Base-by-base conservation (phyloP, 2,797 vertebrate species). In the Gymnothorax reevesii region DNA sequence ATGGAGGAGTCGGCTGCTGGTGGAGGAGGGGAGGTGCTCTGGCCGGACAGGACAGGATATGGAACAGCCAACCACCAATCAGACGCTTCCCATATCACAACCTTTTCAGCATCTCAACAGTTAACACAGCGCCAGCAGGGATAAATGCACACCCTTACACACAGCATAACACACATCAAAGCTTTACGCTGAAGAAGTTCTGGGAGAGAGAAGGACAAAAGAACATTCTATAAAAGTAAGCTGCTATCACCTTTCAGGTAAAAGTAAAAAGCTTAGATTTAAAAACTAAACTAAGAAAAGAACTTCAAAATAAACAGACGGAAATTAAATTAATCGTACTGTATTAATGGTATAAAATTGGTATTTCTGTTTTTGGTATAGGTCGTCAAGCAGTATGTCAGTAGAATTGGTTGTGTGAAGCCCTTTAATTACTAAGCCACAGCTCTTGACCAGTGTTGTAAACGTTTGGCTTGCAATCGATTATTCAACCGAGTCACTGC, bases 371-470 rank as follows among this genome's bases (percentile, higher is more conserved):
- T 94, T 94, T 95, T 94, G 92, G 93, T 93, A 93, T 96, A 88
- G 87, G 82, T 88, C 91, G 88, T 93, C 96, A 92, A 93, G 91
- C 91, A 88, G 91, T 92, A 92, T 87, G 90, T 94, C 92, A 91
- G 92, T 93, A 90, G 92, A 92, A 86, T 94, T 94, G 96, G 90
- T 96, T 96, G 96, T 96, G 96, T 97, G 97, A 97, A 99, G 98
- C 98, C 98, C 98, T 99, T 75, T 99, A 96, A 96, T 98, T 97
- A 97, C 96, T 95, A 97, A 79, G 97, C 96, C 97, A 97, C 96
- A 97, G 97, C 95, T 96, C 94, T 95, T 96, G 94, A 93, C 94
- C 95, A 95, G 92, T 96, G 94, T 96, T 95, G 94, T 96, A 96
- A 95, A 97, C 95, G 92, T 93, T 62, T 94, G 94, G 96, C 94